Percentiles rank a stretch among this genome's conserved stretches.
Evolutionary conservation across 2,113 vertebrate genomes (phyloP).

Genomic region (Cryptomyrus ogoouensis): DNA sequence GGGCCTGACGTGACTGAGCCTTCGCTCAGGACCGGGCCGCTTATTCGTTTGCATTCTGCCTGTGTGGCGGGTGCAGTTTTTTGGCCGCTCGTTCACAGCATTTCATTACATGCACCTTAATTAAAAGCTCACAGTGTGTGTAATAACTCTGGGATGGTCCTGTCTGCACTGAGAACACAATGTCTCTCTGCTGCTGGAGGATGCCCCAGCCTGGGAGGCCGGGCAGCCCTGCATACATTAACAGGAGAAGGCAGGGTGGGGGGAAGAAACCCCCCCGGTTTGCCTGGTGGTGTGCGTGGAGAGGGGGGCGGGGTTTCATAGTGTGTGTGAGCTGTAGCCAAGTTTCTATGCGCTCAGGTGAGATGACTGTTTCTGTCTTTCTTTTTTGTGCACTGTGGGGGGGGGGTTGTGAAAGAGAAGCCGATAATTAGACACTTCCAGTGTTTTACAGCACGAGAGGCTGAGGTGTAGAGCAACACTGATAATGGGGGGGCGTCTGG

Average conservation of each 20-base stretch:
- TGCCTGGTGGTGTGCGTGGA: neutral
- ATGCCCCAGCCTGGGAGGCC: neutral
- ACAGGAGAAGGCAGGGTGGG: neutral
- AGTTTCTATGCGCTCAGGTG: neutral
- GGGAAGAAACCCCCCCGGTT: neutral
- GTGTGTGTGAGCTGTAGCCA: neutral
- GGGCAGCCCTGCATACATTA: neutral
- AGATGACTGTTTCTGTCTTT: neutral
- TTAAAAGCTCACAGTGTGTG: conserved; percentile 59
- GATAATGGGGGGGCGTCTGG: neutral
- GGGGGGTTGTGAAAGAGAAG: neutral
- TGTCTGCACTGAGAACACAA: conserved; percentile 30
- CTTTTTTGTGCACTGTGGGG: neutral
- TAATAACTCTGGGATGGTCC: conserved; percentile 49
- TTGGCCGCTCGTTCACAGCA: conserved; percentile 63
- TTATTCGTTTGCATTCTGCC: conserved; percentile 45
- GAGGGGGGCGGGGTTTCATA: too few species aligned
- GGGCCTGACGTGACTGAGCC: neutral
- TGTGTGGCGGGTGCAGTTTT: conserved; percentile 52
- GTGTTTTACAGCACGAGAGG: neutral
- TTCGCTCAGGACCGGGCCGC: neutral
- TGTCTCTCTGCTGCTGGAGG: neutral
- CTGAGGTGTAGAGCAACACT: neutral
- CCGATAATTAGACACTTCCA: neutral
- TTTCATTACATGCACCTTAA: conserved; percentile 67